Percentiles rank a stretch among this genome's conserved stretches.
These are phyloP conservation scores for Volucella inflata DNA, from an alignment of 2,888 invertebrate genomes.

Conservation along the genomic window DNA sequence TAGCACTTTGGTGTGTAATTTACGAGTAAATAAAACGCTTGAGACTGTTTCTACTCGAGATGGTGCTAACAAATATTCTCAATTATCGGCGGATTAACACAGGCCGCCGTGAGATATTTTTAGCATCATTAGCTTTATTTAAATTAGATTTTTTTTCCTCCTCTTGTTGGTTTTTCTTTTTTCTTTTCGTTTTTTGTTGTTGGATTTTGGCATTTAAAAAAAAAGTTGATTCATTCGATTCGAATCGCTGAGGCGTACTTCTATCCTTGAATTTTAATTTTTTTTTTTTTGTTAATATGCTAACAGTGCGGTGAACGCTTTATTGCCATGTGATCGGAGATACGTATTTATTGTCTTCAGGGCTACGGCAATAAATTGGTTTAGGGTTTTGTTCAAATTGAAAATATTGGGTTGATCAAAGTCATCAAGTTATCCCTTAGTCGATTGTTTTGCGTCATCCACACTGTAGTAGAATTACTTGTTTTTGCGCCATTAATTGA, in stretches of 20 bases:
- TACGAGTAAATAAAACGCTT: slow-evolving; percentile 68
- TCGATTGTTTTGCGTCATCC: too few species aligned
- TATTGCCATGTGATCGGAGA: too few species aligned
- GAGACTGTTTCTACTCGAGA: slow-evolving; percentile 41
- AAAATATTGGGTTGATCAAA: too few species aligned
- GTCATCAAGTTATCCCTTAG: too few species aligned
- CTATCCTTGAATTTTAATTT: background rate
- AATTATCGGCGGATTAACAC: slow-evolving; percentile 67
- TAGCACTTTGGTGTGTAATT: slow-evolving; percentile 73
- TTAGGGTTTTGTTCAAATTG: too few species aligned
- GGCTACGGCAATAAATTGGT: too few species aligned
- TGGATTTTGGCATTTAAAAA: background rate
- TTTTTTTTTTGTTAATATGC: background rate
- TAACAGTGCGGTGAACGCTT: too few species aligned
- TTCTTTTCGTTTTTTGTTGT: background rate
- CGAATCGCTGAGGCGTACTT: background rate
- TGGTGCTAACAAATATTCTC: slow-evolving; percentile 63
- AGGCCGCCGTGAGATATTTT: slow-evolving; percentile 61
- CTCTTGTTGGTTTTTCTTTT: background rate
- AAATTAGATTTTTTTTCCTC: slow-evolving; percentile 50
- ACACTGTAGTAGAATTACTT: too few species aligned
- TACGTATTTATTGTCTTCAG: too few species aligned
- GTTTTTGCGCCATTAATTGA: too few species aligned
- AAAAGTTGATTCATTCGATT: slow-evolving; percentile 3
- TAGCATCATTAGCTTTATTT: slow-evolving; percentile 68